phyloP scores from a whole-genome alignment of 2,797 vertebrate species.

The Threskiornis aethiopicus region DNA sequence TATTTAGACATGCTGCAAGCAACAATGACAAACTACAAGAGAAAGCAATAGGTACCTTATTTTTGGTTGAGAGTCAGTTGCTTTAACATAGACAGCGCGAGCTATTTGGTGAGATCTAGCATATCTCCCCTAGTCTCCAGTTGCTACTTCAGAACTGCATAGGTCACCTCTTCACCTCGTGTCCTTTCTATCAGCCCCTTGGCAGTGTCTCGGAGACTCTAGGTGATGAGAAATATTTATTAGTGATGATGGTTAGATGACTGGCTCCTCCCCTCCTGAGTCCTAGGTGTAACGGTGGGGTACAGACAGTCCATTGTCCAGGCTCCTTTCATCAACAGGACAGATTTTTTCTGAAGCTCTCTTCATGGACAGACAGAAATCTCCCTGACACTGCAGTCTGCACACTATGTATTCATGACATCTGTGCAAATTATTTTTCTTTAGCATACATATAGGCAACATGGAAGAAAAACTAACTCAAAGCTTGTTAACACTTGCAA shows the following conservation, averaged over 20 bases:
- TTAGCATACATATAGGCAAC: not conserved
- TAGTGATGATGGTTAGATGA: not conserved
- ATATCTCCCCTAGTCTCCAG: not conserved
- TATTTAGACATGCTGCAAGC: not conserved
- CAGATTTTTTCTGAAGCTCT: not conserved
- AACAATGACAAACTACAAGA: not conserved
- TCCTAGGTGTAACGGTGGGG: not conserved
- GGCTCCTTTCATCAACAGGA: not conserved
- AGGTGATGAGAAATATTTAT: not conserved
- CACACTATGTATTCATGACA: not conserved
- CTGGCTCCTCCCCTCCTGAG: not conserved
- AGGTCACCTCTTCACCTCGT: rapidly evolving
- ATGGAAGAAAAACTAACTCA: not conserved
- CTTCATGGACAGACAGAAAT: not conserved
- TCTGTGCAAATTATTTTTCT: not conserved
- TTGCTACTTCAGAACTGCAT: not conserved
- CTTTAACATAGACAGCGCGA: not conserved
- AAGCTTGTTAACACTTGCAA: not conserved
- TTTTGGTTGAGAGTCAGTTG: not conserved
- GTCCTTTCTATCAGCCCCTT: not conserved
- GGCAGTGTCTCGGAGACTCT: not conserved
- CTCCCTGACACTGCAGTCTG: not conserved
- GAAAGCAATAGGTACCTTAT: not conserved
- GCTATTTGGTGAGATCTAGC: not conserved
- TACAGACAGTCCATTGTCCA: not conserved